These are phyloP conservation scores for Climacteris rufus DNA, from an alignment of 2,113 vertebrate genomes.

Conservation along the genomic window DNA sequence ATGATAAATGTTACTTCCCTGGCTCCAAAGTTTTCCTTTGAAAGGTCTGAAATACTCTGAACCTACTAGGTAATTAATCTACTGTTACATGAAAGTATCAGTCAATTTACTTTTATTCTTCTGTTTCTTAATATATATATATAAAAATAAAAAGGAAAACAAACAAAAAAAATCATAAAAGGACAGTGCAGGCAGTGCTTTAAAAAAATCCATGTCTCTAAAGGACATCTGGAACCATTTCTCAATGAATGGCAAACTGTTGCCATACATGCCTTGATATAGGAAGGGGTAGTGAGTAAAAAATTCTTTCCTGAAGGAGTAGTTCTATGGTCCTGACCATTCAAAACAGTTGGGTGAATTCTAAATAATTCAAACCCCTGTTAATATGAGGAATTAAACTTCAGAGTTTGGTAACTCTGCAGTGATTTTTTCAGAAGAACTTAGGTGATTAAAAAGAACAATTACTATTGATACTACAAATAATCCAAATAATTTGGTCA, in stretches of 20 bases:
- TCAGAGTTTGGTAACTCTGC: background rate
- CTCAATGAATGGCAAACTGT: background rate
- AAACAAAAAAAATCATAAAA: too few species aligned
- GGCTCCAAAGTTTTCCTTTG: background rate
- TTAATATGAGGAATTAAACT: background rate
- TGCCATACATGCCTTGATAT: fast-evolving
- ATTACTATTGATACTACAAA: background rate
- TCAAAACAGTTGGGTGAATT: background rate
- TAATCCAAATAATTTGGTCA: background rate
- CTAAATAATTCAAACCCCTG: background rate
- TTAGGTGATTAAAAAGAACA: background rate
- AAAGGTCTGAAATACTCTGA: background rate
- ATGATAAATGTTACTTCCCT: background rate
- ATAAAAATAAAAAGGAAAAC: background rate
- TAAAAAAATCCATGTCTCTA: background rate
- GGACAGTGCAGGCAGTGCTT: background rate
- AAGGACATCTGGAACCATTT: background rate
- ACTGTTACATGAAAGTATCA: background rate
- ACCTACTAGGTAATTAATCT: background rate
- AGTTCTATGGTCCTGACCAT: background rate
- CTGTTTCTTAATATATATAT: background rate
- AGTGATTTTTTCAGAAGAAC: background rate
- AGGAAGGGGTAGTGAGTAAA: background rate
- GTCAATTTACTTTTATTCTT: background rate
- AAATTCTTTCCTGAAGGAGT: background rate